Conservation (phyloP, 2,888 invertebrate species). For the Idaea aversata region DNA sequence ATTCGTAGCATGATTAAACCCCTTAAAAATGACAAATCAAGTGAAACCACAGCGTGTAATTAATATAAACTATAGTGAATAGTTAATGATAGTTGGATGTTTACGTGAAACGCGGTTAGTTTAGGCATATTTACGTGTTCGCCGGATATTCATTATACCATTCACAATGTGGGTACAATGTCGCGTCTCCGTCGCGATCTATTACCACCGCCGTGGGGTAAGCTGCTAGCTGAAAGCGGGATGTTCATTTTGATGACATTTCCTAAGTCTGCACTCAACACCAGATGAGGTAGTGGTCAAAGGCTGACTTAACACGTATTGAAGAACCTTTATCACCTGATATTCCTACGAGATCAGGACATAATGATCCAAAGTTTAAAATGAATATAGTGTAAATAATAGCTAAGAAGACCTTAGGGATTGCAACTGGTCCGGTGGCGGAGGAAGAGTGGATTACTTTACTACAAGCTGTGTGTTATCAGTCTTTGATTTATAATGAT, state of each 20-base stretch:
- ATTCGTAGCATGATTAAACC: too few species aligned
- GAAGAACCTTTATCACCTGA: not conserved
- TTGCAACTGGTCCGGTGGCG: too few species aligned
- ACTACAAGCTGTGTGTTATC: too few species aligned
- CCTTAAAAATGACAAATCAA: not conserved
- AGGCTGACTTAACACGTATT: too few species aligned
- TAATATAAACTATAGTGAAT: not conserved
- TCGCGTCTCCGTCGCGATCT: conserved; percentile 16
- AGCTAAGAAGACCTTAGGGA: too few species aligned
- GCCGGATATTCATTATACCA: conserved; percentile 20
- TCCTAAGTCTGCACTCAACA: too few species aligned
- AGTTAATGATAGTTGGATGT: conserved; percentile 2
- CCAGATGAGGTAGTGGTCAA: too few species aligned
- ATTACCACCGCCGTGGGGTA: conserved; percentile 8
- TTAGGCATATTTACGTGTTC: conserved; percentile 16
- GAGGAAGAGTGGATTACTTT: too few species aligned
- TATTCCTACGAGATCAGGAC: too few species aligned
- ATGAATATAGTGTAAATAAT: too few species aligned
- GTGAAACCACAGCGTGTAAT: not conserved
- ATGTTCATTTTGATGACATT: conserved; percentile 16
- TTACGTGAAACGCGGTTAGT: conserved; percentile 20
- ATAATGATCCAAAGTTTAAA: too few species aligned
- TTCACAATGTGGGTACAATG: conserved; percentile 21
- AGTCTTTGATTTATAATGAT: too few species aligned
- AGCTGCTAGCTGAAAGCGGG: conserved; percentile 6